Evolutionary conservation across 2,797 vertebrate genomes (phyloP).

Genomic region (Thaleichthys pacificus): DNA sequence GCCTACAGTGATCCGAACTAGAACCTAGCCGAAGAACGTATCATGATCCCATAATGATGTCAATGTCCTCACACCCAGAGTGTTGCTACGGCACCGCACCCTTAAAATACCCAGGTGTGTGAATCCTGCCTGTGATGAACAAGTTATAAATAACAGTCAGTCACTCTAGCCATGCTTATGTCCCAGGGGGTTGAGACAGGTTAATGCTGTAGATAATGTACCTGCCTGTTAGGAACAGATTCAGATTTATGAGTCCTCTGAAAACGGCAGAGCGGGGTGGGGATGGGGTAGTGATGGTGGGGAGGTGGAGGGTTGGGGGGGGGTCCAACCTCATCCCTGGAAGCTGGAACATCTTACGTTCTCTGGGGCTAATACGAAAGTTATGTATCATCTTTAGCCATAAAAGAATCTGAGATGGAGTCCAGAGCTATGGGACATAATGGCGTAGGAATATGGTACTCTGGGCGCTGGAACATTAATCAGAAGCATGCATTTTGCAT

Average conservation of each 20-base stretch:
- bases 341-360: constrained; percentile 33
- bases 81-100: neutral
- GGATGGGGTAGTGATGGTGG: neutral
- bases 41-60: too few relatives aligned
- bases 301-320: neutral
- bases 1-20: too few relatives aligned
- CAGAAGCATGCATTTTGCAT: constrained; percentile 61
- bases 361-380: constrained; percentile 24
- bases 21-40: too few relatives aligned
- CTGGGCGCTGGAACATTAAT: constrained; percentile 40
- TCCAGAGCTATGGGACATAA: constrained; percentile 15
- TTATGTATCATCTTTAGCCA: constrained; percentile 12
- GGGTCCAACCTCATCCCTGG: neutral
- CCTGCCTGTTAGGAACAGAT: constrained; percentile 29
- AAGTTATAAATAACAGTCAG: neutral
- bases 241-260: constrained; percentile 55
- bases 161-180: neutral
- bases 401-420: constrained; percentile 18
- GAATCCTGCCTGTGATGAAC: neutral
- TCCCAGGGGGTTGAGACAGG: neutral
- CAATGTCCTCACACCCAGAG: too few relatives aligned
- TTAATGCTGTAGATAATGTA: constrained; percentile 44
- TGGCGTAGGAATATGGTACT: constrained; percentile 7
- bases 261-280: constrained; percentile 17
- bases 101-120: neutral